Percentiles rank a stretch among this genome's conserved stretches.
Evolutionary conservation across 2,113 vertebrate genomes (phyloP).

Genomic region (Coryphaenoides rupestris): DNA sequence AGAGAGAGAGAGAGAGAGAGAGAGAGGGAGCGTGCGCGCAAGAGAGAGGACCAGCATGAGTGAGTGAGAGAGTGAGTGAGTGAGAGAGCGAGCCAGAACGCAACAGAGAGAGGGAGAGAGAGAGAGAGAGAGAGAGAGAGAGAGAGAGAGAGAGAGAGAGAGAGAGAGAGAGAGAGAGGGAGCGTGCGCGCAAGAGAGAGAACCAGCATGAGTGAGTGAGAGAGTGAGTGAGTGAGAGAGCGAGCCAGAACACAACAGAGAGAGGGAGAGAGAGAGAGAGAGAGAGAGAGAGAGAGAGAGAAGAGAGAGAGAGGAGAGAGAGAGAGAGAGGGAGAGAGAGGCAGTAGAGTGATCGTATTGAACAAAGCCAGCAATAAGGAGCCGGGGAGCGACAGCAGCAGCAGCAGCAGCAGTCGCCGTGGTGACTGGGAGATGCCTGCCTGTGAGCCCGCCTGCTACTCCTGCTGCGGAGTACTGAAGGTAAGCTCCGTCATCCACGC

Average conservation of each 20-base stretch:
- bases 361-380: neutral
- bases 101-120: neutral
- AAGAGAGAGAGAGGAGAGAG: no score
- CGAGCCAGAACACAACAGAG: slow-evolving; percentile 11
- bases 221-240: slow-evolving; percentile 17
- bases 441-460: slow-evolving; percentile 61
- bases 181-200: no score
- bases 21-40: no score
- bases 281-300: neutral
- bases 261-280: neutral
- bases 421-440: slow-evolving; percentile 65
- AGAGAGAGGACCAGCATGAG: no score
- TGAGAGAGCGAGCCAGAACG: slow-evolving; percentile 12
- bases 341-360: neutral
- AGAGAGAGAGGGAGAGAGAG: neutral
- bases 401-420: slow-evolving; percentile 1
- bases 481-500: slow-evolving; percentile 47
- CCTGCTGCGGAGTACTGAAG: slow-evolving; percentile 70
- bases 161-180: no score
- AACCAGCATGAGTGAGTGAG: no score
- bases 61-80: slow-evolving; percentile 17
- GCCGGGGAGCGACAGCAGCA: neutral
- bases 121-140: no score
- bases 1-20: no score
- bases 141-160: no score